Base-by-base conservation (phyloP, 2,888 invertebrate genomes). In the Phoenoteleia sp. region DNA sequence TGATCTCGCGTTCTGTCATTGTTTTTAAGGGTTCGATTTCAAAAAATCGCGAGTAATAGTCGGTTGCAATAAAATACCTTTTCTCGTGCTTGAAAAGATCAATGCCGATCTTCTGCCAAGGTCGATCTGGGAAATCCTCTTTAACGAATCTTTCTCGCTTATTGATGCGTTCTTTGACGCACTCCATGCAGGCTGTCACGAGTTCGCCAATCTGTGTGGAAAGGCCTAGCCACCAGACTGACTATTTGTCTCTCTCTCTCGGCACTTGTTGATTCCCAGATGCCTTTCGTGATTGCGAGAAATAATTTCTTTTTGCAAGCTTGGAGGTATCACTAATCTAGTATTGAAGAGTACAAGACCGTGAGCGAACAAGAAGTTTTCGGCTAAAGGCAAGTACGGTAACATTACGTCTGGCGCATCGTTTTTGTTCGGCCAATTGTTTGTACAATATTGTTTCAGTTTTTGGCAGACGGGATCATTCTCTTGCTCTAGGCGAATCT, bases 211-310 rank as follows among this genome's bases (percentile, higher is more conserved):
- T 3, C 71, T 21, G 87, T 89, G 21, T 88, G 81, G 25, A 90
- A 86, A 0, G 29, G 21, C 88, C 88, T 6, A 84, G 45, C 88
- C 88, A 90, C 88, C 88, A 89, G n/a, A 89, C 85, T 6, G 86
- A 88, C 84, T 19, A n/a, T n/a, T n/a, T n/a, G 87, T 56, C 81
- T 86, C 89, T 29, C 86, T 36, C 9, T 74, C 79, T 13, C 86
- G 49, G 52, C 88, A 88, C 62, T 87, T 89, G 11, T 56, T 86
- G 27, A 90, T 84, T 0, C 89, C 90, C 0, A 87, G 72, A 67
- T 91, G 91, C 1, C 90, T 89, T 15, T 71, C 72, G 49, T 91
- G 88, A 3, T 90, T 71, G 5, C 33, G 33, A 11, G 33, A 9
- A 9, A 33, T 5, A 9, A 17, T 42, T 3, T 42, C 9, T 15